These are phyloP conservation scores for Scartelaos histophorus DNA, from an alignment of 2,113 vertebrate genomes.

Conservation along the genomic window DNA sequence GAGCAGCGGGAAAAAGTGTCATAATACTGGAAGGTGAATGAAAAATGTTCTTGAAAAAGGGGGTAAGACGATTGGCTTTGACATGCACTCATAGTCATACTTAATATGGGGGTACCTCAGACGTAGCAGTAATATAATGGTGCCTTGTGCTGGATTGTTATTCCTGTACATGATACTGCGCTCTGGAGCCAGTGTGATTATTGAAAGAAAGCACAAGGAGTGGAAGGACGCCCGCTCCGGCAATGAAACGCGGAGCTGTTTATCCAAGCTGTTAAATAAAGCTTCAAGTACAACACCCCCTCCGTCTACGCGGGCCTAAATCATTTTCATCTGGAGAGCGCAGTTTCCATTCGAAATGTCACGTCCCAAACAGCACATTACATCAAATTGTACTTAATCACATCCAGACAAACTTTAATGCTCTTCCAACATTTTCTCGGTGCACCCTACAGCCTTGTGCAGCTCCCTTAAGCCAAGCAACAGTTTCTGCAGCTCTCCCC, in stretches of 20 bases:
- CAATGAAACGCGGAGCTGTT: slow-evolving; percentile 74
- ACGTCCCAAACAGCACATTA: slow-evolving; percentile 81
- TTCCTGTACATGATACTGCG: slow-evolving; percentile 76
- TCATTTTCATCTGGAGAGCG: slow-evolving; percentile 79
- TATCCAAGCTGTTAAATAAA: slow-evolving; percentile 78
- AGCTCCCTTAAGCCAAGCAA: slow-evolving; percentile 63
- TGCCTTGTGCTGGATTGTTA: slow-evolving; percentile 75
- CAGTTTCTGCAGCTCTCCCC: slow-evolving; percentile 62
- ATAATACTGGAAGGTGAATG: slow-evolving; percentile 62
- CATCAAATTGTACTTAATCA: slow-evolving; percentile 86
- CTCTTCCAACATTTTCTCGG: slow-evolving; percentile 79
- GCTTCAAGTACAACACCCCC: slow-evolving; percentile 71
- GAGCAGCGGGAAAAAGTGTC: slow-evolving; percentile 51
- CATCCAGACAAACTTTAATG: slow-evolving; percentile 86
- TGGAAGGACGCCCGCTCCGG: slow-evolving; percentile 58
- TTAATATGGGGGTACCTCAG: slow-evolving; percentile 55
- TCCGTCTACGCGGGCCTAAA: slow-evolving; percentile 58
- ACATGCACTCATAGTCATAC: slow-evolving; percentile 53
- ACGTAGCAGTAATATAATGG: slow-evolving; percentile 68
- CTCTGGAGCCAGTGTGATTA: slow-evolving; percentile 59
- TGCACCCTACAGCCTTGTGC: slow-evolving; percentile 40
- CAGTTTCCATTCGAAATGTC: slow-evolving; percentile 83
- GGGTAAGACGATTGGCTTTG: slow-evolving; percentile 59
- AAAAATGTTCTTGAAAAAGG: slow-evolving; percentile 48
- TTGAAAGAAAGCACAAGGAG: slow-evolving; percentile 68